A percentile compares a stretch with the other conserved stretches of the same genome.
Conservation (phyloP, 2,113 vertebrate genomes). For the Psilopsiagon aurifrons region DNA sequence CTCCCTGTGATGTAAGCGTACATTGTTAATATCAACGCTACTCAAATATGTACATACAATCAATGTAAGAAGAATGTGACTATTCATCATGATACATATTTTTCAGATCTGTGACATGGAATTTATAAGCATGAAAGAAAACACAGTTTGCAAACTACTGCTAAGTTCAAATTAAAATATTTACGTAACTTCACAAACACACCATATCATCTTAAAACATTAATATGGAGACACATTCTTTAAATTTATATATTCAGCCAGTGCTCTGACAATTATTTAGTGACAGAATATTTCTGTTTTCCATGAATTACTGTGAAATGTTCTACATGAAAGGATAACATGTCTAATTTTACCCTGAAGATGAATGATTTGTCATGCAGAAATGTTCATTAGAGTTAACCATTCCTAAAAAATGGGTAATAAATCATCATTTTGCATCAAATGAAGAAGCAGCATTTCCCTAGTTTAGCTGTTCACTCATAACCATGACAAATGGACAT, state of each 20-base stretch:
- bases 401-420: conserved; percentile 70
- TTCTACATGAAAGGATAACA: conserved; percentile 61
- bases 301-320: conserved; percentile 29
- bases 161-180: background rate
- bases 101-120: background rate
- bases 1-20: background rate
- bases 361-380: conserved; percentile 66
- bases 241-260: background rate
- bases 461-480: conserved; percentile 60
- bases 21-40: background rate
- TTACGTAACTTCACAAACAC: background rate
- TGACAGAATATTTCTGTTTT: conserved; percentile 1
- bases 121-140: background rate
- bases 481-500: conserved; percentile 82
- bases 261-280: background rate
- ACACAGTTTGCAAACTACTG: background rate
- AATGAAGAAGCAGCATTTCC: conserved; percentile 73
- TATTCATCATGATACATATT: background rate
- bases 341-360: conserved; percentile 66
- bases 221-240: background rate
- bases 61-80: background rate
- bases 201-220: background rate
- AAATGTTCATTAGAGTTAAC: conserved; percentile 70
- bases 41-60: background rate
- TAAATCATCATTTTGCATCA: conserved; percentile 76